Conservation (phyloP, 2,888 invertebrate species). For the Cylloceria caligata region DNA sequence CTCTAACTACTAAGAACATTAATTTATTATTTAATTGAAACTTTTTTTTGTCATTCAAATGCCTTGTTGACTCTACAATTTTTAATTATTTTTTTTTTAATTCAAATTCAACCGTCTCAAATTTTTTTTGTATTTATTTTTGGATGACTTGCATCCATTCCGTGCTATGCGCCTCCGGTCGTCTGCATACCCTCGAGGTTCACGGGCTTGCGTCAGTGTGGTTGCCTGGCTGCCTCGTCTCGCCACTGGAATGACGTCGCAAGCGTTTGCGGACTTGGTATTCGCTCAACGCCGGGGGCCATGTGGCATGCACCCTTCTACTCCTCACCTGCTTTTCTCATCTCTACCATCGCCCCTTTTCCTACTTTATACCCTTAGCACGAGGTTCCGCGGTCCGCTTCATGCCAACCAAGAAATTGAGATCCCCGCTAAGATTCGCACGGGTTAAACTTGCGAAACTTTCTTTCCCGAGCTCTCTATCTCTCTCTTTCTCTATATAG, state of each 20-base stretch:
- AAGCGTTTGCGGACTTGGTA: slow-evolving; percentile 67
- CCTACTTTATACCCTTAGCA: slow-evolving; percentile 56
- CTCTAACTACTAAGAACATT: no score
- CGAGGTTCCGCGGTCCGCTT: slow-evolving; percentile 62
- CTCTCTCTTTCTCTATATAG: slow-evolving; percentile 42
- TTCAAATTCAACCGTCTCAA: neutral
- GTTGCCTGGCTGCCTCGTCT: slow-evolving; percentile 34
- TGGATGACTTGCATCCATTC: slow-evolving; percentile 27
- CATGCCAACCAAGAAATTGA: slow-evolving; percentile 66
- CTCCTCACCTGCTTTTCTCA: slow-evolving; percentile 55
- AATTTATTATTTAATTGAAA: neutral
- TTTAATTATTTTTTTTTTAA: neutral
- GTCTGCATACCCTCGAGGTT: slow-evolving; percentile 45
- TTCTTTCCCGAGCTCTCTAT: slow-evolving; percentile 54
- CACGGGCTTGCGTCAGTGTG: slow-evolving; percentile 41
- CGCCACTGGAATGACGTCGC: slow-evolving; percentile 61
- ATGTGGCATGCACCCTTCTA: slow-evolving; percentile 69
- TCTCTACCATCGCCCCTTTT: slow-evolving; percentile 27
- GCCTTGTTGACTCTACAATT: neutral
- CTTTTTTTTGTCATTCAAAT: neutral
- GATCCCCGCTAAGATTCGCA: slow-evolving; percentile 63
- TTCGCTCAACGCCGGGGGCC: slow-evolving; percentile 76
- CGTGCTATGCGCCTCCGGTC: slow-evolving; percentile 16
- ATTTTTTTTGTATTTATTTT: slow-evolving; percentile 2
- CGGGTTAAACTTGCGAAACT: slow-evolving; percentile 64